Conservation (phyloP, 1,140 invertebrate genomes). For the Lordiphosa clarofinis region DNA sequence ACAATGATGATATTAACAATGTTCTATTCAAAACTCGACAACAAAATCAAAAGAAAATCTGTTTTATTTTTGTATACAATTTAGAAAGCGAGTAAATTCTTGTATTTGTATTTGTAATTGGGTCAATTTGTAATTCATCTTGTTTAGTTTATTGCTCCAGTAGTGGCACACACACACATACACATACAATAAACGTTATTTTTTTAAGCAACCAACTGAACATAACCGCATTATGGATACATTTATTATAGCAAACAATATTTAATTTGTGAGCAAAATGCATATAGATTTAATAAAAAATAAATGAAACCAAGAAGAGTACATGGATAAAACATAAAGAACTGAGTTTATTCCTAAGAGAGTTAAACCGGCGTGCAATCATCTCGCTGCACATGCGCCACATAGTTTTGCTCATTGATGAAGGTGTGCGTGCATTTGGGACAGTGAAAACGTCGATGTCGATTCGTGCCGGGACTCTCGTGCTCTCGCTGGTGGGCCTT, state of each 20-base stretch:
- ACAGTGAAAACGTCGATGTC: slow-evolving; percentile 60
- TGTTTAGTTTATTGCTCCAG: slow-evolving; percentile 33
- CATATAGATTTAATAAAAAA: slow-evolving; percentile 75
- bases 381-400: slow-evolving; percentile 45
- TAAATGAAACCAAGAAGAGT: slow-evolving; percentile 34
- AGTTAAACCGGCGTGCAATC: slow-evolving; percentile 56
- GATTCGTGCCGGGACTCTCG: slow-evolving; percentile 61
- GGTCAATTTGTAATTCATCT: slow-evolving; percentile 42
- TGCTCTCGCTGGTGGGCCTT: slow-evolving; percentile 63
- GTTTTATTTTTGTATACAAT: slow-evolving; percentile 76
- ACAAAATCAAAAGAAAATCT: slow-evolving; percentile 76
- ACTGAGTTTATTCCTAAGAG: slow-evolving; percentile 6
- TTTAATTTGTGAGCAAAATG: slow-evolving; percentile 77
- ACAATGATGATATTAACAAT: slow-evolving; percentile 75
- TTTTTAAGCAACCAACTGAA: slow-evolving; percentile 60
- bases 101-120: slow-evolving; percentile 63
- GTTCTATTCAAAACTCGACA: slow-evolving; percentile 70
- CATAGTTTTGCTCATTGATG: slow-evolving; percentile 65
- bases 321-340: slow-evolving; percentile 37
- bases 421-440: slow-evolving; percentile 64
- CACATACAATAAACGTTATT: slow-evolving; percentile 46
- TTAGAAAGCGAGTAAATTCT: slow-evolving; percentile 42
- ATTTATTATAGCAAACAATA: slow-evolving; percentile 71
- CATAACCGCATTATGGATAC: slow-evolving; percentile 63
- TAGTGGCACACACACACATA: slow-evolving; percentile 32